phyloP scores from a whole-genome alignment of 2,113 vertebrate species.

The Polypterus senegalus region DNA sequence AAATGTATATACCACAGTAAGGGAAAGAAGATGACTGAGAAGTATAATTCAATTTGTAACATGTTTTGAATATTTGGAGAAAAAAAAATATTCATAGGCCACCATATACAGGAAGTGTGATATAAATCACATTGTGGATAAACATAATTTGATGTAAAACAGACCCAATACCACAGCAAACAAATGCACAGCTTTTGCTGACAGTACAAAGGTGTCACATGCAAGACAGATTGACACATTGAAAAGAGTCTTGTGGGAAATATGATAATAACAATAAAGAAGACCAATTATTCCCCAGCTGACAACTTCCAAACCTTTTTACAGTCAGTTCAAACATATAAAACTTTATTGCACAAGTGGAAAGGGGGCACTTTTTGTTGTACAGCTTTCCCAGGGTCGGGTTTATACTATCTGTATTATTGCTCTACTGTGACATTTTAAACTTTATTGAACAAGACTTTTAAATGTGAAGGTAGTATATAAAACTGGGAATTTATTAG shows the following conservation, averaged over 20 bases:
- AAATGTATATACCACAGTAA: no score
- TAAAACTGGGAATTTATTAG: constrained; percentile 94
- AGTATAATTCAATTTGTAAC: no score
- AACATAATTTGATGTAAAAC: constrained; percentile 52
- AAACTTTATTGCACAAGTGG: constrained; percentile 96
- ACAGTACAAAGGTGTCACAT: constrained; percentile 71
- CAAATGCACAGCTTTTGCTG: constrained; percentile 60
- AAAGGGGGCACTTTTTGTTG: constrained; percentile 73
- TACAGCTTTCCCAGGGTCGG: constrained; percentile 75
- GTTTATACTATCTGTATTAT: constrained; percentile 88
- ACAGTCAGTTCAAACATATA: constrained; percentile 95
- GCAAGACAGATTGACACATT: constrained; percentile 76
- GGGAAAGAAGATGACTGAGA: no score
- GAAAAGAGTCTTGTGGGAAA: constrained; percentile 77
- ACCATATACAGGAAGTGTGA: background rate
- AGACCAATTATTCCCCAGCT: constrained; percentile 87
- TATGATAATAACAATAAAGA: constrained; percentile 92
- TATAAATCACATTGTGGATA: constrained; percentile 1
- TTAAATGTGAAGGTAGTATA: constrained; percentile 90
- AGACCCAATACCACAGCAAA: constrained; percentile 47
- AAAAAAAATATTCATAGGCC: background rate
- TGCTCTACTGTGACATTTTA: constrained; percentile 93
- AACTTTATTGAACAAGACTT: constrained; percentile 97
- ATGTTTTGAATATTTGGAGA: no score
- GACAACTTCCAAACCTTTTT: constrained; percentile 89